These are phyloP conservation scores for Ochotona curzoniae DNA, from an alignment of 2,113 vertebrate species.

Conservation along the genomic window DNA sequence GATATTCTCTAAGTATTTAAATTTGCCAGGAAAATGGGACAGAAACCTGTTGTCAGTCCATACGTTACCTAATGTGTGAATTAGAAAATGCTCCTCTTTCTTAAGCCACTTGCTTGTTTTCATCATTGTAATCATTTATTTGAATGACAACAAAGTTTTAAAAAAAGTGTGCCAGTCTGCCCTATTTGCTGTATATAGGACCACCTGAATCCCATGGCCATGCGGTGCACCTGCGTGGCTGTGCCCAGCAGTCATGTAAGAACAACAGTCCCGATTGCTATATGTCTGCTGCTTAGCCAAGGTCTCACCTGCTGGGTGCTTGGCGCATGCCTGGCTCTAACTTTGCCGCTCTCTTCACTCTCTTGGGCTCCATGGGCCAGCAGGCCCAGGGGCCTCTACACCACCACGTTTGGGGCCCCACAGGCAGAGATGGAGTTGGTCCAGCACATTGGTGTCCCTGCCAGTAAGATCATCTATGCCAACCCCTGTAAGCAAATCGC, in stretches of 20 bases:
- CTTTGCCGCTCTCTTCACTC: constrained; percentile 36
- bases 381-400: constrained; percentile 40
- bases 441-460: constrained; percentile 81
- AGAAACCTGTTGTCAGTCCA: background rate
- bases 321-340: background rate
- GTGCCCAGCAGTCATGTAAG: too few species aligned
- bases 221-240: background rate
- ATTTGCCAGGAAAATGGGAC: constrained; percentile 21
- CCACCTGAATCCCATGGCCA: background rate
- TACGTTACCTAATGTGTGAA: background rate
- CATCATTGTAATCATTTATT: background rate
- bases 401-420: background rate
- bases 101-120: constrained; percentile 14
- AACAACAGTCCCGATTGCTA: background rate
- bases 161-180: background rate
- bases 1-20: constrained; percentile 7
- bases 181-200: background rate
- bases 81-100: constrained; percentile 3
- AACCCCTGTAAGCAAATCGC: constrained; percentile 89
- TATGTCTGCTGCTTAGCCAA: background rate
- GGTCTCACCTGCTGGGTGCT: background rate
- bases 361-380: background rate
- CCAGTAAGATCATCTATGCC: constrained; percentile 87
- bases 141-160: background rate
- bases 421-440: constrained; percentile 86